A percentile compares a stretch with the other conserved stretches of the same genome.
These are phyloP conservation scores for Episyrphus balteatus DNA, from an alignment of 1,140 invertebrate genomes.

Conservation along the genomic window DNA sequence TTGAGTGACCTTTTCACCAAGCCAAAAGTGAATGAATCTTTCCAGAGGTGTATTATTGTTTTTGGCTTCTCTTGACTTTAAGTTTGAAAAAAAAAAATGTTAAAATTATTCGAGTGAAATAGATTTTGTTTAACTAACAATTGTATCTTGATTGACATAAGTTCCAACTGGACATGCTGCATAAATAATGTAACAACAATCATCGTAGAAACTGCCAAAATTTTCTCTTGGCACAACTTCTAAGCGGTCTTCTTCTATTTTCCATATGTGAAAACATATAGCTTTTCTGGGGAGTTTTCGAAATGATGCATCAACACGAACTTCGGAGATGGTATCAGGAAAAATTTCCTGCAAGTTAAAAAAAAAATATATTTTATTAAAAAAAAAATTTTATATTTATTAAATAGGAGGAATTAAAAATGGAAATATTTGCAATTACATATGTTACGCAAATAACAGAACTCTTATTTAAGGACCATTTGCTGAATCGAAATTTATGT, in stretches of 20 bases:
- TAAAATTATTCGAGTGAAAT: background rate
- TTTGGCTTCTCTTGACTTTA: conserved; percentile 39
- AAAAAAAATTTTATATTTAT: background rate
- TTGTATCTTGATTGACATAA: conserved; percentile 51
- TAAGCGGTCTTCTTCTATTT: conserved; percentile 67
- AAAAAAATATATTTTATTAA: background rate
- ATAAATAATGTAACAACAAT: conserved; percentile 77
- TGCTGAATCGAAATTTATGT: no score
- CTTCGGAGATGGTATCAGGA: conserved; percentile 32
- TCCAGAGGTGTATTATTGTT: conserved; percentile 21
- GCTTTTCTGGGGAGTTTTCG: conserved; percentile 59
- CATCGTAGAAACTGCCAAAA: conserved; percentile 75
- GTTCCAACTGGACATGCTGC: conserved; percentile 58
- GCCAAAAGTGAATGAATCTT: conserved; percentile 76
- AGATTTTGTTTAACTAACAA: conserved; percentile 42
- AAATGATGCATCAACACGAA: conserved; percentile 50
- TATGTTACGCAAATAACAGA: no score
- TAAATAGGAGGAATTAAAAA: no score
- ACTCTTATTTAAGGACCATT: no score
- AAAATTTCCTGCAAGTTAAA: conserved; percentile 19
- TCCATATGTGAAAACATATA: conserved; percentile 68
- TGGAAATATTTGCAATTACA: no score
- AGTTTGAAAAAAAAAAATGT: background rate
- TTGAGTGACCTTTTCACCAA: conserved; percentile 60
- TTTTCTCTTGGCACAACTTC: conserved; percentile 62